Evolutionary conservation across 2,888 invertebrate species (phyloP).

Genomic region (Euzetes globulus): DNA sequence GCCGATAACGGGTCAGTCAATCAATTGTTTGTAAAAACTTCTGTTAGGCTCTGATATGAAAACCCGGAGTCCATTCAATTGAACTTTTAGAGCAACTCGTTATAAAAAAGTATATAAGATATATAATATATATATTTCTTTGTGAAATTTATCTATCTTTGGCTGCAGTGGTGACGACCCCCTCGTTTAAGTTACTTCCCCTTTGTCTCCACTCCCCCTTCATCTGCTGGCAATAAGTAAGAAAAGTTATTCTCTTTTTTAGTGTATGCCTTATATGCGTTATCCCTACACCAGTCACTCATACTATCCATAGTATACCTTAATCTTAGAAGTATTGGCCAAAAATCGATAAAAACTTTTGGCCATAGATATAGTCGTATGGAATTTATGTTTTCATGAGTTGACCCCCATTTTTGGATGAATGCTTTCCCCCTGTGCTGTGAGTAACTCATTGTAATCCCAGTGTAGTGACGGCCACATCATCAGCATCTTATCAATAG

Average conservation of each 20-base stretch:
- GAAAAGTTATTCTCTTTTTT: slow-evolving; percentile 24
- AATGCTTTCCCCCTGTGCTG: slow-evolving; percentile 9
- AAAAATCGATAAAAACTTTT: slow-evolving; percentile 27
- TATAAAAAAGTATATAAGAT: slow-evolving; percentile 9
- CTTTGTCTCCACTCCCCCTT: background rate
- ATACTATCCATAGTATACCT: slow-evolving; percentile 13
- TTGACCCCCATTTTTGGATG: slow-evolving; percentile 21
- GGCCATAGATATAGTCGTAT: slow-evolving; percentile 15
- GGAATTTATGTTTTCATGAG: slow-evolving; percentile 30
- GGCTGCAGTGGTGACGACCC: slow-evolving; percentile 19
- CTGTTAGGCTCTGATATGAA: slow-evolving; percentile 22
- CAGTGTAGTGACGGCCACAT: slow-evolving; percentile 24
- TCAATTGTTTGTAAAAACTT: slow-evolving; percentile 29
- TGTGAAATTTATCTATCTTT: slow-evolving; percentile 22
- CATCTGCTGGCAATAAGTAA: slow-evolving; percentile 26
- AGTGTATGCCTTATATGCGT: background rate
- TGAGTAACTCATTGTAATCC: slow-evolving; percentile 27
- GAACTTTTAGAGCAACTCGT: slow-evolving; percentile 20
- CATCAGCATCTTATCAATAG: slow-evolving; percentile 26
- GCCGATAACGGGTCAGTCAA: slow-evolving; percentile 28
- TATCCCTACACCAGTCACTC: slow-evolving; percentile 1
- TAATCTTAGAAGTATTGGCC: slow-evolving; percentile 25
- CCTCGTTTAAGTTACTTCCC: slow-evolving; percentile 22
- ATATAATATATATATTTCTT: slow-evolving; percentile 14
- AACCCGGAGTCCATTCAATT: slow-evolving; percentile 3